Conservation (phyloP, 2,888 invertebrate genomes). For the Drosophila suboccidentalis region DNA sequence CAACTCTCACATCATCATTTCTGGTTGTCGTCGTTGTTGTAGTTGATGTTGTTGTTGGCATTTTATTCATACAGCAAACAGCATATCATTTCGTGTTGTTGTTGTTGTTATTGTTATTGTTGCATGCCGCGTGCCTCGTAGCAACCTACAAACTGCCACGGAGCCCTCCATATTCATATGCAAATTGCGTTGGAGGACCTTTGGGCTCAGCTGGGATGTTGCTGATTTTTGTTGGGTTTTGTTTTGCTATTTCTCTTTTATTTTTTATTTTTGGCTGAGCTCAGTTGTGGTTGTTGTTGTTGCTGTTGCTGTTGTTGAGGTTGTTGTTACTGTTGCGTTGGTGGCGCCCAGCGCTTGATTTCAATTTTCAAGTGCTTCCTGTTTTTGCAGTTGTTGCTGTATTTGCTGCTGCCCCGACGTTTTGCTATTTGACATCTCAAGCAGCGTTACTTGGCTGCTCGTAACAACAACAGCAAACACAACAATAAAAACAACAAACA, state of each 20-base stretch:
- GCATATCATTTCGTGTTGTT: slow-evolving; percentile 60
- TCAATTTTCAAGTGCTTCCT: slow-evolving; percentile 79
- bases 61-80: slow-evolving; percentile 63
- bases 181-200: slow-evolving; percentile 76
- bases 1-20: slow-evolving; percentile 47
- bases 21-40: slow-evolving; percentile 11
- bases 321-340: slow-evolving; percentile 47
- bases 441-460: slow-evolving; percentile 69
- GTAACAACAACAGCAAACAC: slow-evolving; percentile 29
- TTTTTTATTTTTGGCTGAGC: slow-evolving; percentile 27
- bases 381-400: slow-evolving; percentile 53
- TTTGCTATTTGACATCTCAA: slow-evolving; percentile 76
- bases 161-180: slow-evolving; percentile 72
- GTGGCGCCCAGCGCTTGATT: slow-evolving; percentile 76
- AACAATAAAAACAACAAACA: slow-evolving; percentile 56
- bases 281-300: slow-evolving; percentile 40
- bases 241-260: slow-evolving; percentile 44
- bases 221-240: slow-evolving; percentile 32
- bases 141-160: slow-evolving; percentile 55
- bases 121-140: slow-evolving; percentile 51
- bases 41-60: slow-evolving; percentile 36
- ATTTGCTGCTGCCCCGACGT: slow-evolving; percentile 34
- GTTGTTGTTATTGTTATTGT: slow-evolving; percentile 35
- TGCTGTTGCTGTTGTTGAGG: slow-evolving; percentile 35
- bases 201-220: slow-evolving; percentile 53